Evolutionary conservation across 1,140 invertebrate species (phyloP).

Genomic region (Drosophila willistoni): DNA sequence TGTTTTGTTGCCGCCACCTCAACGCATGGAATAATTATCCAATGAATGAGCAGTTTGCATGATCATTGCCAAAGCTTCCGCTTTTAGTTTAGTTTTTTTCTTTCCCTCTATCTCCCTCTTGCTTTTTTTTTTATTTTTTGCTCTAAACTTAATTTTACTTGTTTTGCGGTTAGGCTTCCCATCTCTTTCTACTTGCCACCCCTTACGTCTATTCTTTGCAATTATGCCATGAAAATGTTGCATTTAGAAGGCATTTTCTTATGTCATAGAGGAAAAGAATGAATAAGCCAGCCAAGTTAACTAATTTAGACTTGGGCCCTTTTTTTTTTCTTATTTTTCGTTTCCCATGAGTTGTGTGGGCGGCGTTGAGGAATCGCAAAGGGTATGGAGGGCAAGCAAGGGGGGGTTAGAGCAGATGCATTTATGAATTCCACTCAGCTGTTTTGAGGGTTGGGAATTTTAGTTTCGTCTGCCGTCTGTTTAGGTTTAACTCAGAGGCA

Average conservation of each 20-base stretch:
- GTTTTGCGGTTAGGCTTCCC: conserved; percentile 18
- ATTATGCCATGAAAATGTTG: conserved; percentile 80
- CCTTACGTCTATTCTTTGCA: conserved; percentile 51
- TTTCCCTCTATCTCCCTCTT: background rate
- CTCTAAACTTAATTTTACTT: conserved; percentile 52
- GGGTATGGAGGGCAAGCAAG: background rate
- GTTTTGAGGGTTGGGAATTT: conserved; percentile 47
- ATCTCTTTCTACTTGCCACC: conserved; percentile 24
- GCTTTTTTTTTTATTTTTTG: conserved; percentile 48
- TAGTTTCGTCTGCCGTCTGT: conserved; percentile 23
- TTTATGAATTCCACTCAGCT: conserved; percentile 75
- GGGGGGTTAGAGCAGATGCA: conserved; percentile 37
- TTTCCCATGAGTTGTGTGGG: conserved; percentile 11
- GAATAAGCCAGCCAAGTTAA: conserved; percentile 63
- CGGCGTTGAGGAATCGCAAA: background rate
- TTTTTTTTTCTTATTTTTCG: conserved; percentile 37
- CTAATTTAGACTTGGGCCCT: conserved; percentile 63
- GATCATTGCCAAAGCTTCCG: conserved; percentile 81
- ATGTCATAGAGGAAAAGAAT: conserved; percentile 62
- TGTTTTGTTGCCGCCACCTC: conserved; percentile 19
- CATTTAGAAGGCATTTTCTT: conserved; percentile 77
- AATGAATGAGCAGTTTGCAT: conserved; percentile 81
- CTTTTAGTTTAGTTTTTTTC: conserved; percentile 38
- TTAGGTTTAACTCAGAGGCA: conserved; percentile 23
- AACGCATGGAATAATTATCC: conserved; percentile 81